These are phyloP conservation scores for Lasioglossum lativentre DNA, from an alignment of 2,888 invertebrate genomes.

Conservation along the genomic window DNA sequence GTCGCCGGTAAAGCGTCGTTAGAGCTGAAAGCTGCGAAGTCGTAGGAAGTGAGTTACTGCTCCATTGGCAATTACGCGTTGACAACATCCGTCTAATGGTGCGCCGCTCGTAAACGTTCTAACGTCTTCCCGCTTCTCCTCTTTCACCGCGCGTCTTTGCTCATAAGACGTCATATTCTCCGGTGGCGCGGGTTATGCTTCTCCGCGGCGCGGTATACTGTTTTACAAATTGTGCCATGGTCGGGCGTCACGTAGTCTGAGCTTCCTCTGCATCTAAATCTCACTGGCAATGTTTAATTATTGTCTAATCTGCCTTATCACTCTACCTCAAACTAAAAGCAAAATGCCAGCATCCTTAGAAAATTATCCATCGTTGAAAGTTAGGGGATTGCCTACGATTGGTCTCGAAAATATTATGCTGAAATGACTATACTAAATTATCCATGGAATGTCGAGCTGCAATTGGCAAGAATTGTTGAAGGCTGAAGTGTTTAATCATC, in stretches of 20 bases:
- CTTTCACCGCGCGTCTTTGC: slow-evolving; percentile 62
- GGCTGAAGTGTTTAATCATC: background rate
- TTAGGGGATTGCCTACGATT: background rate
- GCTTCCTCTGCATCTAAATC: slow-evolving; percentile 15
- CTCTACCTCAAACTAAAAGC: background rate
- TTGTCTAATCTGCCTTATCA: background rate
- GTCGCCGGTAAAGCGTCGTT: slow-evolving; percentile 60
- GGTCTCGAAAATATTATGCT: background rate
- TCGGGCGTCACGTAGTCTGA: slow-evolving; percentile 60
- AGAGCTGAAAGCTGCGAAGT: slow-evolving; percentile 56
- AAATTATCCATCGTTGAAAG: background rate
- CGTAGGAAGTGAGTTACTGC: slow-evolving; percentile 74
- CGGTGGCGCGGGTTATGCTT: slow-evolving; percentile 57
- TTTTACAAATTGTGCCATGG: slow-evolving; percentile 58
- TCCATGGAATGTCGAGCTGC: background rate
- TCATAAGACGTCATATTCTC: slow-evolving; percentile 55
- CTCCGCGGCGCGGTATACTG: slow-evolving; percentile 45
- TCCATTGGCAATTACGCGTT: slow-evolving; percentile 76
- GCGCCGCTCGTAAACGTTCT: slow-evolving; percentile 77
- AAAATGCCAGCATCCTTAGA: background rate
- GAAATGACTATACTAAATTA: background rate
- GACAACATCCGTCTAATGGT: slow-evolving; percentile 78
- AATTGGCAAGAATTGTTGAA: background rate
- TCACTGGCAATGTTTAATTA: slow-evolving; percentile 12
- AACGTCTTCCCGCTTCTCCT: slow-evolving; percentile 62